Evolutionary conservation across 2,113 vertebrate species (phyloP).

Genomic region (Coryphaenoides rupestris): DNA sequence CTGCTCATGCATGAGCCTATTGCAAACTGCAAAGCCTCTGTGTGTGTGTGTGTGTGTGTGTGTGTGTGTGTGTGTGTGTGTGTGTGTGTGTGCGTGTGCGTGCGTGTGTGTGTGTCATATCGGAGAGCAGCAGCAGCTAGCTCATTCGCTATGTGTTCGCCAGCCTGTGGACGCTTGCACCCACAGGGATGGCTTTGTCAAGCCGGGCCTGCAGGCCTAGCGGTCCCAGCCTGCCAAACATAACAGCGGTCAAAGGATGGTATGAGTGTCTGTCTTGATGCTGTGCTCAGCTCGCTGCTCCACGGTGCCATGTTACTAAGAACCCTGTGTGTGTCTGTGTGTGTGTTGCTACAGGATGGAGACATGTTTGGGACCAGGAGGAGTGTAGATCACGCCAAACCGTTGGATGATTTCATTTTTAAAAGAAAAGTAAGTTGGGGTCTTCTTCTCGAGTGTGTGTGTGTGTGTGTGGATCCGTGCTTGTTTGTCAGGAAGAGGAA

Average conservation of each 20-base stretch:
- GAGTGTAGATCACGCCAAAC: conserved; percentile 14
- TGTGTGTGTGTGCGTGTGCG: no score
- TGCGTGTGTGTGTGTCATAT: no score
- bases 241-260: conserved; percentile 46
- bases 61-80: no score
- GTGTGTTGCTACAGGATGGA: conserved; percentile 49
- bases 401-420: no score
- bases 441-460: not conserved
- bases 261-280: no score
- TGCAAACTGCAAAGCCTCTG: conserved; percentile 46
- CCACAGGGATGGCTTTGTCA: conserved; percentile 60
- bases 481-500: conserved; percentile 9
- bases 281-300: no score
- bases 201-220: conserved; percentile 18
- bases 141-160: conserved; percentile 59
- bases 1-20: conserved; percentile 68
- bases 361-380: conserved; percentile 24
- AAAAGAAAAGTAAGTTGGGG: not conserved
- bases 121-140: conserved; percentile 42
- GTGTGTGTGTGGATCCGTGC: not conserved
- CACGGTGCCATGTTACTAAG: conserved; percentile 10
- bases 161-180: conserved; percentile 50
- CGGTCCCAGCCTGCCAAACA: conserved; percentile 43
- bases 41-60: conserved; percentile 26
- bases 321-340: conserved; percentile 28